Conservation (phyloP, 2,888 invertebrate species). For the Alloscopus bannaensis region DNA sequence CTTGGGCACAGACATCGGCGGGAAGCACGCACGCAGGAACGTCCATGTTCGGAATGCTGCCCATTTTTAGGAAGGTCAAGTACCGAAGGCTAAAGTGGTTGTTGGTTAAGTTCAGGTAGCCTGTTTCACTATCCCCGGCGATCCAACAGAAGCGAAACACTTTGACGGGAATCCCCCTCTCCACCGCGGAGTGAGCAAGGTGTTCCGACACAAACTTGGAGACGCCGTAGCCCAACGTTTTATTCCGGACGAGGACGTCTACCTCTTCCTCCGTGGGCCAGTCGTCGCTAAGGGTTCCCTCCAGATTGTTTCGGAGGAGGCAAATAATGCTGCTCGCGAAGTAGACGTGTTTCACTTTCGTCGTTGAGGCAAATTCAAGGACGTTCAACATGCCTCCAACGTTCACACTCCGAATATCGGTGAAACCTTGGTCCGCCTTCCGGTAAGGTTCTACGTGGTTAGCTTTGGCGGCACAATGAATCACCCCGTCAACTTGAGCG, state of each 20-base stretch:
- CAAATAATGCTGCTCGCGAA: conserved; percentile 10
- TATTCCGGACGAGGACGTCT: conserved; percentile 16
- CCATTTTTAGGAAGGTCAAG: conserved; percentile 5
- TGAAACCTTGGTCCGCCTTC: background rate
- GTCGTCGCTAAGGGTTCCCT: conserved; percentile 8
- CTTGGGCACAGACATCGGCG: conserved; percentile 11
- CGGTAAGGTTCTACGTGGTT: conserved; percentile 18
- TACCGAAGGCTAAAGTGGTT: conserved; percentile 24
- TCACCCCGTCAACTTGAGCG: background rate
- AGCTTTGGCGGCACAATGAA: conserved; percentile 16
- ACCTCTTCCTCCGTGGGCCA: conserved; percentile 19
- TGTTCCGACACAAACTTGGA: conserved; percentile 23
- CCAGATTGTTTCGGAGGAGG: background rate
- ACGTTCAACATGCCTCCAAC: conserved; percentile 19
- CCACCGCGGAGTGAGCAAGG: background rate
- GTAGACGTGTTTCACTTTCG: conserved; percentile 19
- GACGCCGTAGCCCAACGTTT: conserved; percentile 4
- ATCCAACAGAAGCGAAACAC: conserved; percentile 4
- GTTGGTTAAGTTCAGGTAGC: background rate
- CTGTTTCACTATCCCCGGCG: conserved; percentile 3
- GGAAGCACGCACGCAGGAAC: conserved; percentile 11
- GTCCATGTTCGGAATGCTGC: background rate
- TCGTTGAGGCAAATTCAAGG: conserved; percentile 12
- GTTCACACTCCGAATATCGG: conserved; percentile 18
- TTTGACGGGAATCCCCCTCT: conserved; percentile 15